Evolutionary conservation across 2,797 vertebrate genomes (phyloP), one percentile per base, ranked within the genome.

Genomic region (Sparidentex hasta): DNA sequence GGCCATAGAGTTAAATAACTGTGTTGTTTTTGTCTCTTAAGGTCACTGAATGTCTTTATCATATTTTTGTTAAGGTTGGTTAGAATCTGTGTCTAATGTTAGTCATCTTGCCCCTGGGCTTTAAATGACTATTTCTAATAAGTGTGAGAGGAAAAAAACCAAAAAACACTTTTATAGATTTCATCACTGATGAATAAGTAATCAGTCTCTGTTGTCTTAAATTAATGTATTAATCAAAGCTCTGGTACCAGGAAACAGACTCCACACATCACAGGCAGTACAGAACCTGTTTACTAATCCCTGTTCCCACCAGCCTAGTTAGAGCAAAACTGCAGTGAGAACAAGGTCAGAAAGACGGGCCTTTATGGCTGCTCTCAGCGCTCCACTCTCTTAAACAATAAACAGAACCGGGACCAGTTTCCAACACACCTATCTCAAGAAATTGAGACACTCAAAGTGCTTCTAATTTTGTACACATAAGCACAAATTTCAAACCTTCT

Each of bases 101-200:
- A 43, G 78, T 69, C 71, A 76, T 50, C 43, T 65, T 33, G 41
- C 41, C 55, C 25, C 61, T 48, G 38, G 33, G 52, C 70, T 68
- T 51, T 41, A 27, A 3, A 67, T 38, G 38, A 52, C 47, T 67
- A 12, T 74, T 72, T 71, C 65, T 21, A 16, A 33, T 23, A 13
- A 61, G 11, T 65, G 29, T 14, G 50, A 63, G 46, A 59, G 25
- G 20, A 29, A 59, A 16, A 23, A 55, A 38, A 51, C n/a, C n/a
- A 62, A 16, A 50, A 66, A 5, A 56, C 14, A 48, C 43, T 65
- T 16, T 50, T 62, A 70, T 51, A 41, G 41, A 68, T 65, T 41
- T 44, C 33, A 25, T 57, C 44, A n/a, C 21, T 41, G 54, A 52
- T 55, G 23, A 72, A 50, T 21, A 38, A 46, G 54, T 7, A 62